These are phyloP conservation scores for Drosophila insularis DNA, from an alignment of 1,140 invertebrate species.

Conservation along the genomic window DNA sequence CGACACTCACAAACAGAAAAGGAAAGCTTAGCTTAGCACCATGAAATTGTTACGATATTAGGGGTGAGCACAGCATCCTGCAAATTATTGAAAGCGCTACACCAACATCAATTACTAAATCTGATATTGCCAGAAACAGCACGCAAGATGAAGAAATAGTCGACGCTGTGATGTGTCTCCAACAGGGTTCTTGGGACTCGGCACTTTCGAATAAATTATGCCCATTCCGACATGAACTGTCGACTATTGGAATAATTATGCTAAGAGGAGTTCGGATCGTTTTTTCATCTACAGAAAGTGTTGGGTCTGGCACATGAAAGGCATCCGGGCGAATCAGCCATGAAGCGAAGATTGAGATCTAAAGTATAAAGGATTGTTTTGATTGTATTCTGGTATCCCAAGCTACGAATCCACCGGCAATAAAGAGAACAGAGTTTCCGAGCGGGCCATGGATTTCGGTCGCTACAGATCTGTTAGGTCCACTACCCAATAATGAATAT, in stretches of 20 bases:
- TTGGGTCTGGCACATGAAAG: neutral
- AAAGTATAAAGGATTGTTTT: slow-evolving; percentile 79
- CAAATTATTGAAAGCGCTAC: neutral
- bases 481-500: slow-evolving; percentile 28
- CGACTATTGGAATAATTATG: neutral
- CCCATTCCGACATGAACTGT: neutral
- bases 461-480: slow-evolving; percentile 25
- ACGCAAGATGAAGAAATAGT: slow-evolving; percentile 21
- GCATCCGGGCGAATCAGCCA: slow-evolving; percentile 41
- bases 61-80: neutral
- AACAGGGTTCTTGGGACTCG: neutral
- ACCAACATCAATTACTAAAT: neutral
- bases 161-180: neutral
- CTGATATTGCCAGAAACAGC: neutral
- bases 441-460: slow-evolving; percentile 21
- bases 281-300: too few relatives aligned
- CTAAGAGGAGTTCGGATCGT: too few relatives aligned
- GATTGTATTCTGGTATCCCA: slow-evolving; percentile 69
- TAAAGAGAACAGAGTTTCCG: slow-evolving; percentile 20
- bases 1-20: slow-evolving; percentile 82
- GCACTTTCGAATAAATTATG: neutral
- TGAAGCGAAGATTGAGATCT: neutral
- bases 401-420: slow-evolving; percentile 15
- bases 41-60: neutral
- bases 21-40: slow-evolving; percentile 61